Evolutionary conservation across 2,113 vertebrate genomes (phyloP), one percentile per base, ranked within the genome.

Genomic region (Bungarus multicinctus): DNA sequence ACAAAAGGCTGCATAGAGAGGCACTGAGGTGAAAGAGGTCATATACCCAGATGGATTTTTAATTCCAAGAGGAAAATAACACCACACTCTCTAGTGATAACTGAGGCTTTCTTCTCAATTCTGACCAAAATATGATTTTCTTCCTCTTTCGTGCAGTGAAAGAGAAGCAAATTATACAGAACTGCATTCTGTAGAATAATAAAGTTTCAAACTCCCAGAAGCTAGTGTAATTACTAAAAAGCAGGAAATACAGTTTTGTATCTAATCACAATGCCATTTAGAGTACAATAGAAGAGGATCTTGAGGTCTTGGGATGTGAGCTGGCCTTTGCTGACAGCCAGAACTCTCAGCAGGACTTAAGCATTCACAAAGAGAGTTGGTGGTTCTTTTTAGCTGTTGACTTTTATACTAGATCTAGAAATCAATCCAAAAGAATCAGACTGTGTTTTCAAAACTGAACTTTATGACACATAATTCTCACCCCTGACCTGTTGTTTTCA

Each of bases 81-180:
- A 98, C 97, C 97, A 96, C 85, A 91, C 94, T 97, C 96, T 97
- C 97, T 95, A 97, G 97, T 97, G 98, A 98, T 98, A 98, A 98
- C 98, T 96, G 97, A 97, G 97, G 96, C 96, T 98, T 98, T 98
- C 97, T 98, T 98, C 97, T 97, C 96, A 97, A 96, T 96, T 97
- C 95, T 86, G 96, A 97, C 98, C 97, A 97, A 98, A 98, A 98
- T 98, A 98, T 94, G 96, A 97, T 97, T 98, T 97, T 97, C 64
- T 58, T 25, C 57, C 45, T 97, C 98, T 97, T 97, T 97, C 97
- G 96, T 86, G 69, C 96, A 96, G 96, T 96, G 97, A 97, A 97
- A 97, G 97, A 97, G 97, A 98, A 97, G 97, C 97, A 98, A 98
- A 98, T 98, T 98, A 98, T 98, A 98, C 98, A 98, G 97, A 97